Evolutionary conservation across 2,888 invertebrate species (phyloP).

Genomic region (Lottia gigantea): DNA sequence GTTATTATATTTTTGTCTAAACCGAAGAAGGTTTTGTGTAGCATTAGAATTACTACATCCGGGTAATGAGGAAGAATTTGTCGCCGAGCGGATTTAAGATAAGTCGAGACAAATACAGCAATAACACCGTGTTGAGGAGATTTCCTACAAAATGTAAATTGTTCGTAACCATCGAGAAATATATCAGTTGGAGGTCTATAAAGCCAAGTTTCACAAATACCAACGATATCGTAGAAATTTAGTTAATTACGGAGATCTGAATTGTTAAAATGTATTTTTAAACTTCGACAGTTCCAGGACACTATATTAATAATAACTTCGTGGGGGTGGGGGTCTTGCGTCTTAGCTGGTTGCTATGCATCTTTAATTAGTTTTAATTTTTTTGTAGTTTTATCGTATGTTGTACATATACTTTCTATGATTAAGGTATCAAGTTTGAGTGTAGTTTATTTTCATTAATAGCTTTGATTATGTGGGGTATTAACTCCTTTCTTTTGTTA

Average conservation of each 20-base stretch:
- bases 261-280: too few species aligned
- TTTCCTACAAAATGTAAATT: background rate
- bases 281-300: too few species aligned
- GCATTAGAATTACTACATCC: background rate
- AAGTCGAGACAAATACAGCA: background rate
- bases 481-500: background rate
- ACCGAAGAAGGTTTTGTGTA: background rate
- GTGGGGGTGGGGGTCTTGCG: too few species aligned
- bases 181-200: too few species aligned
- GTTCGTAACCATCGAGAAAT: too few species aligned
- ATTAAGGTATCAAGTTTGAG: constrained; percentile 12
- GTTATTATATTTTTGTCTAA: background rate
- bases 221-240: too few species aligned
- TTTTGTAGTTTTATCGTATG: background rate
- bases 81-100: background rate
- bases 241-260: too few species aligned
- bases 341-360: background rate
- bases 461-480: constrained; percentile 10
- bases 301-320: too few species aligned
- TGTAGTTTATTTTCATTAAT: constrained; percentile 6
- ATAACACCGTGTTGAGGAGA: background rate
- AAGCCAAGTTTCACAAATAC: too few species aligned
- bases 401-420: background rate
- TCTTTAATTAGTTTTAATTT: background rate
- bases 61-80: background rate